Evolutionary conservation across 2,797 vertebrate genomes (phyloP).

Genomic region (Melanotaenia nigrans): DNA sequence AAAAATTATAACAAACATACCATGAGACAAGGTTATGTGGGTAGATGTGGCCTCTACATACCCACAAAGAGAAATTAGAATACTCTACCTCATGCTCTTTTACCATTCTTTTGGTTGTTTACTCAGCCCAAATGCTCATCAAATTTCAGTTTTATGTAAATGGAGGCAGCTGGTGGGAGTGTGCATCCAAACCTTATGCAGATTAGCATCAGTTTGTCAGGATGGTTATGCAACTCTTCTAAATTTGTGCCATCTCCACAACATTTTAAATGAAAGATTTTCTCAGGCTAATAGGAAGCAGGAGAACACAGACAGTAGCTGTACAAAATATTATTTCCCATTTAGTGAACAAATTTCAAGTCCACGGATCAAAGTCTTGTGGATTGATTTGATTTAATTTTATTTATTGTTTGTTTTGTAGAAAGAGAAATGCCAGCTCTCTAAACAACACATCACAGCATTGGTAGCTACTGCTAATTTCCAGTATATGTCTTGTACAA

Average conservation of each 20-base stretch:
- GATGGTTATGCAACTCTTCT: constrained; percentile 33
- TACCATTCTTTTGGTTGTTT: constrained; percentile 10
- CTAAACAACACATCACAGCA: neutral
- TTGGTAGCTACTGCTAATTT: neutral
- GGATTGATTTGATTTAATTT: neutral
- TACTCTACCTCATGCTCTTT: neutral
- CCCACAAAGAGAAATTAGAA: neutral
- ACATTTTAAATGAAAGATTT: constrained; percentile 27
- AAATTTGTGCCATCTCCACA: constrained; percentile 16
- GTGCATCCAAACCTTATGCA: constrained; percentile 14
- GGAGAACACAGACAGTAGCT: neutral
- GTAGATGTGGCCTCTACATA: neutral
- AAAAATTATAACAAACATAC: constrained; percentile 9
- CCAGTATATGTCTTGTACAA: neutral
- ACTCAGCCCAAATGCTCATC: constrained; percentile 14
- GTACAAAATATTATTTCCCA: constrained; percentile 15
- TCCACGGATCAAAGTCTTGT: neutral
- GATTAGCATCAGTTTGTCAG: constrained; percentile 26
- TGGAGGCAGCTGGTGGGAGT: constrained; percentile 24
- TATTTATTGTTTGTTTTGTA: neutral
- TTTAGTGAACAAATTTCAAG: constrained; percentile 4
- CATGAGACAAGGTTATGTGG: neutral
- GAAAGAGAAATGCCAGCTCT: neutral
- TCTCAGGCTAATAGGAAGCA: constrained; percentile 34
- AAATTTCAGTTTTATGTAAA: constrained; percentile 25